Base-by-base conservation (phyloP, 1,140 invertebrate species). In the Papilio aristodemus region DNA sequence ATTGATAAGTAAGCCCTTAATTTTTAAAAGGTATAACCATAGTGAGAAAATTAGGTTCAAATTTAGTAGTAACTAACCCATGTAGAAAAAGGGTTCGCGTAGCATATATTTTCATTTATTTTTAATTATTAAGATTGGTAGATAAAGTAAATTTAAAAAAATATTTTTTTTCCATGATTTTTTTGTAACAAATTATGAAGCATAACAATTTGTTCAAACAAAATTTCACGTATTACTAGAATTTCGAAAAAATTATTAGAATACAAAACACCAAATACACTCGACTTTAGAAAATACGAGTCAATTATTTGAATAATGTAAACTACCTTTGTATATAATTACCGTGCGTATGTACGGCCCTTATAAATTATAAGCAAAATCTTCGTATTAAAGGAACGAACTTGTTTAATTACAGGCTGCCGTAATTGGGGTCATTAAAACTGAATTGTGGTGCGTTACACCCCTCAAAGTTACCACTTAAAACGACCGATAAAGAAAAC, bases 401-500 rank as follows among this genome's bases (percentile, higher is more conserved):
- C 11, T 54, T 25, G 19, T 25, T 54, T 54, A 54, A 54, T 54
- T 25, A 54, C 22, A 54, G 46, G 19, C 10, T 54, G 19, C 22
- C 10, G 19, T 54, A 54, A 25, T 54, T 22, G 22, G 13, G 46
- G 46, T 22, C 8, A 54, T 54, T 54, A 54, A 5, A 54, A 19
- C 8, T 4, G 17, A 46, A 17, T 46, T 17, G 43, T 38, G 37
- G 4, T 46, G 17, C 17, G 43, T 17, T 13, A 22, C 46, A 4
- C 46, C 19, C 19, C 9, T 10, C 19, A 54, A 54, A 54, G 8
- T 22, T 17, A 54, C 46, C 46, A 54, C 19, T 54, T 54, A 22
- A 22, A 50, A 50, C 8, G 3, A 14, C n/a, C 43, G 46, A 9
- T 9, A 54, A 10, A 0, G 19, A 7, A 54, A 54, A 54, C 19